These are phyloP conservation scores for Allophyes oxyacanthae DNA, from an alignment of 2,888 invertebrate species.

Conservation along the genomic window DNA sequence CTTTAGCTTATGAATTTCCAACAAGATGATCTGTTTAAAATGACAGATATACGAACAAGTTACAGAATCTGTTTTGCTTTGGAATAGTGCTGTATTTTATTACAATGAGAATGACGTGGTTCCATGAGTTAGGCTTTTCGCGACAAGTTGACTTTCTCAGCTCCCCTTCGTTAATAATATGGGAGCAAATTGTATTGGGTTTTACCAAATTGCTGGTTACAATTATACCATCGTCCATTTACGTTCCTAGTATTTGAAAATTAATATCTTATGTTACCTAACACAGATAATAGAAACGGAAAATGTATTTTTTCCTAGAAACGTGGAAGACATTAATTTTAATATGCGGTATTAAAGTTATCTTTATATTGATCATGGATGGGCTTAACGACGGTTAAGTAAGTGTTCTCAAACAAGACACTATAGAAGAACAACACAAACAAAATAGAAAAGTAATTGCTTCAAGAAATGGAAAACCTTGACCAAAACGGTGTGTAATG, in stretches of 20 bases:
- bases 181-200: conserved; percentile 1
- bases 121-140: background rate
- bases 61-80: background rate
- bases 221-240: background rate
- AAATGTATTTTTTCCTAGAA: no score
- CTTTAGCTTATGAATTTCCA: background rate
- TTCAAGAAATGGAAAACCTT: conserved; percentile 29
- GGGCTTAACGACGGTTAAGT: background rate
- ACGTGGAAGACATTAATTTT: no score
- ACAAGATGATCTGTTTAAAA: background rate
- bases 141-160: conserved; percentile 4
- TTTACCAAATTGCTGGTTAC: conserved; percentile 1
- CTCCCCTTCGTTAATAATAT: background rate
- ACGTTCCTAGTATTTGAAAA: background rate
- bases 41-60: background rate
- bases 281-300: no score
- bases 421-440: background rate
- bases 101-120: background rate
- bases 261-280: background rate
- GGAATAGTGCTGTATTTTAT: no score
- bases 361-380: background rate
- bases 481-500: conserved; percentile 22
- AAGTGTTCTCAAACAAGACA: no score
- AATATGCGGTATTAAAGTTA: no score
- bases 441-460: conserved; percentile 7